Conservation (phyloP, 2,797 vertebrate species). For the Octomys mimax region DNA sequence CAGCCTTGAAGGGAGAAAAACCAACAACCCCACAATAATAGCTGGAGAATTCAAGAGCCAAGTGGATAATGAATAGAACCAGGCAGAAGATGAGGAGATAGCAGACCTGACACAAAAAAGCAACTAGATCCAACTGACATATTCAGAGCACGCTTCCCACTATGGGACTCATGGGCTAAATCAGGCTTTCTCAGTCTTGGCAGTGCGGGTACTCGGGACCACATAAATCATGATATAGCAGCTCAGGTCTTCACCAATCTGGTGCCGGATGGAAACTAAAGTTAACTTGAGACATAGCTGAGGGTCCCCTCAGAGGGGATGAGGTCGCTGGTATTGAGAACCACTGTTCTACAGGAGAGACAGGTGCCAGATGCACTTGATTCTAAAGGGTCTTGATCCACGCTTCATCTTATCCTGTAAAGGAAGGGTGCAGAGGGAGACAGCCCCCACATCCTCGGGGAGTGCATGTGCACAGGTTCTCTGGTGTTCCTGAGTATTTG, state of each 20-base stretch:
- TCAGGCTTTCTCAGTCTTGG: not conserved
- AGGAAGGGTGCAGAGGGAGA: not conserved
- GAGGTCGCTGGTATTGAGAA: not conserved
- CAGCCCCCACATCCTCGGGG: not conserved
- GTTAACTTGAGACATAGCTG: not conserved
- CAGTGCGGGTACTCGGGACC: no score
- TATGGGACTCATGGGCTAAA: not conserved
- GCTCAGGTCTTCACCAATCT: not conserved
- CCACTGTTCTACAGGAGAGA: not conserved
- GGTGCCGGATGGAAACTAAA: not conserved
- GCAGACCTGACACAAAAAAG: not conserved
- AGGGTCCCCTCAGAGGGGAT: not conserved
- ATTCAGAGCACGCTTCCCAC: not conserved
- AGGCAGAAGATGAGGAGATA: not conserved
- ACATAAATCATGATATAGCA: not conserved
- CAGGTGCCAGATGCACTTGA: not conserved
- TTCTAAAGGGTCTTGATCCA: not conserved
- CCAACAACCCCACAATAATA: not conserved
- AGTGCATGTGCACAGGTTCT: not conserved
- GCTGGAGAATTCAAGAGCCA: not conserved
- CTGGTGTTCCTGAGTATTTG: not conserved
- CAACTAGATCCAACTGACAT: not conserved
- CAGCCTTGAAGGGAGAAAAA: not conserved
- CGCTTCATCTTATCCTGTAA: not conserved
- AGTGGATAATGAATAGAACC: not conserved